Evolutionary conservation across 2,888 invertebrate genomes (phyloP), one percentile per base, ranked within the genome.

Genomic region (Helicoverpa assulta): DNA sequence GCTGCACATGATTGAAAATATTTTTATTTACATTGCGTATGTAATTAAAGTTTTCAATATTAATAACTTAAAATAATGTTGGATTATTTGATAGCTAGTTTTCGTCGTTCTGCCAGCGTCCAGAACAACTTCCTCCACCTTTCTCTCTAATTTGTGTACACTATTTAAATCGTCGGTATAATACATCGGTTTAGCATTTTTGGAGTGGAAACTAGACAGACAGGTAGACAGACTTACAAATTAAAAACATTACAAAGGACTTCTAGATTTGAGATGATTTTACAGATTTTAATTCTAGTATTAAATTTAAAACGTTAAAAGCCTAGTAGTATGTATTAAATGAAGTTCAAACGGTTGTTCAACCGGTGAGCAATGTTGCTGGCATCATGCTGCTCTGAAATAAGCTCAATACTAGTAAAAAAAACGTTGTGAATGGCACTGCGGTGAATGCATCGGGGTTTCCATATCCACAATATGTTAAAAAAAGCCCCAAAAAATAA

Each of bases 391-490:
- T 54, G 8, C 10, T 43, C 12, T 29, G 37, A 60, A 69, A 65
- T 62, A 58, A 26, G 51, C 47, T 50, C 12, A 50, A 54, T 50
- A 14, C 5, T n/a, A n/a, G n/a, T n/a, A 40, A 65, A 66, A 78
- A 78, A 60, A n/a, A 0, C 19, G 12, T 54, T 61, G 21, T 73
- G 21, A 61, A 73, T 75, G 37, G 43, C 53, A 47, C 43, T 57
- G 57, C 64, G 43, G 60, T 47, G 60, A 73, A 60, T 47, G 33
- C 57, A 73, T 52, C 19, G 58, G 47, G 52, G 56, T 57, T 70
- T 64, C 52, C 61, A 65, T 79, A 74, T 74, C 69, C 63, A 74
- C 79, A 69, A 79, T 79, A 65, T 69, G 76, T 79, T 68, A 79
- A 74, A 76, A 75, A 80, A 66, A 40, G 33, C 43, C 47, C 52